Conservation (phyloP, 2,888 invertebrate species). For the Drosophila antonietae region DNA sequence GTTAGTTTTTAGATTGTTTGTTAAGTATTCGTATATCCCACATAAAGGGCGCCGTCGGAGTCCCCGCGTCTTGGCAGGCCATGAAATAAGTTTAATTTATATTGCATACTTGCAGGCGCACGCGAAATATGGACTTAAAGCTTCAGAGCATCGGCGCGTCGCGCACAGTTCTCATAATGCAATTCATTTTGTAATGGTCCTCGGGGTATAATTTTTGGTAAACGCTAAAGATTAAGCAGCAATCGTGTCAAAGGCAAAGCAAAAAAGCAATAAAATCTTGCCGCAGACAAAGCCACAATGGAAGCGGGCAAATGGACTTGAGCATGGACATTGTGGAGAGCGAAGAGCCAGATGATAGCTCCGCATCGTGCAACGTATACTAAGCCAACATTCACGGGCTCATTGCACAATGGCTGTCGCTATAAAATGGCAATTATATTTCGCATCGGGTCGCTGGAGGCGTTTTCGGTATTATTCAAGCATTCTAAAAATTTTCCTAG, state of each 20-base stretch:
- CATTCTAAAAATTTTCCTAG: conserved; percentile 35
- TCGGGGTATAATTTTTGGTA: conserved; percentile 75
- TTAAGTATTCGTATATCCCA: not conserved
- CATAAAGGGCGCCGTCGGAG: not conserved
- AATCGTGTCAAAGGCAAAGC: conserved; percentile 68
- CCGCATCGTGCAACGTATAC: conserved; percentile 16
- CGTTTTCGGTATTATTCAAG: conserved; percentile 53
- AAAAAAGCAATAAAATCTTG: conserved; percentile 67
- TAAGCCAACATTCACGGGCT: conserved; percentile 45
- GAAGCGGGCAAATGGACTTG: conserved; percentile 50
- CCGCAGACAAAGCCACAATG: conserved; percentile 73
- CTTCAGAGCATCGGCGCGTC: conserved; percentile 13
- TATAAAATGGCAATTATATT: conserved; percentile 74
- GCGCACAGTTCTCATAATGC: conserved; percentile 68
- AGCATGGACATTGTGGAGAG: conserved; percentile 43
- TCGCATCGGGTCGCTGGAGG: conserved; percentile 28
- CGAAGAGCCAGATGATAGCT: conserved; percentile 11
- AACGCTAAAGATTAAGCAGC: conserved; percentile 74
- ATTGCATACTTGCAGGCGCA: conserved; percentile 22
- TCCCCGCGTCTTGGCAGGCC: not conserved
- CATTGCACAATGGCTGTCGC: conserved; percentile 43
- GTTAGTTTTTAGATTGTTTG: too few relatives aligned
- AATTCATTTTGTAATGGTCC: conserved; percentile 70
- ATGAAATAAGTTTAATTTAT: not conserved
- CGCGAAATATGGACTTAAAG: conserved; percentile 17